A percentile compares a stretch with the other conserved stretches of the same genome.
These are phyloP conservation scores for Protobothrops flavoviridis DNA, from an alignment of 2,113 vertebrate genomes.

Conservation along the genomic window DNA sequence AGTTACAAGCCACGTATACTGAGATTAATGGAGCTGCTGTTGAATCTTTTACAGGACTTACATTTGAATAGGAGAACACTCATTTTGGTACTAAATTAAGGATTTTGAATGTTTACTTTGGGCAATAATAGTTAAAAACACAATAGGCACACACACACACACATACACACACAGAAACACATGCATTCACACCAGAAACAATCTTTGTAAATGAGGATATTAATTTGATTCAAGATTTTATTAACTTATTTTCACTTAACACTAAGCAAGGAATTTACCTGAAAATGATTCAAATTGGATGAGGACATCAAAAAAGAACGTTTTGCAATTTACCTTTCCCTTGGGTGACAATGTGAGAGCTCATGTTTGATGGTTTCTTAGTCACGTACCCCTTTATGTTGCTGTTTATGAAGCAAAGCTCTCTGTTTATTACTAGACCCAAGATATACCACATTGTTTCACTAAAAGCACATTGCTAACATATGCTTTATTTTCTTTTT, in stretches of 20 bases:
- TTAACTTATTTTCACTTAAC: neutral
- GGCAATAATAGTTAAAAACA: neutral
- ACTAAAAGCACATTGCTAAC: neutral
- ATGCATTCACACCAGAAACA: too few relatives aligned
- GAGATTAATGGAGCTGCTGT: neutral
- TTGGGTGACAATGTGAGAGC: neutral
- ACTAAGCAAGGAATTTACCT: neutral
- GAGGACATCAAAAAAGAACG: neutral
- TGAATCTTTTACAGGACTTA: neutral
- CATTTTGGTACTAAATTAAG: neutral
- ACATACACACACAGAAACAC: neutral
- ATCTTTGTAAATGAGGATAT: neutral
- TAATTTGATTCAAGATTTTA: neutral
- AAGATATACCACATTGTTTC: neutral
- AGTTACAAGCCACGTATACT: neutral
- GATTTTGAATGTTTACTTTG: neutral
- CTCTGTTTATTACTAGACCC: conserved; percentile 1
- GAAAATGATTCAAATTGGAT: conserved; percentile 8
- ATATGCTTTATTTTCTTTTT: conserved; percentile 5
- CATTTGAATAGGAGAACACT: neutral
- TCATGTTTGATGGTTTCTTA: neutral
- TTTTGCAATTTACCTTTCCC: accelerated
- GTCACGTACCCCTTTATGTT: neutral
- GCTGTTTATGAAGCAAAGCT: accelerated
- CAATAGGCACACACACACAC: neutral